A percentile compares a stretch with the other conserved stretches of the same genome.
Conservation (phyloP, 2,113 vertebrate genomes). For the Hoplias malabaricus region DNA sequence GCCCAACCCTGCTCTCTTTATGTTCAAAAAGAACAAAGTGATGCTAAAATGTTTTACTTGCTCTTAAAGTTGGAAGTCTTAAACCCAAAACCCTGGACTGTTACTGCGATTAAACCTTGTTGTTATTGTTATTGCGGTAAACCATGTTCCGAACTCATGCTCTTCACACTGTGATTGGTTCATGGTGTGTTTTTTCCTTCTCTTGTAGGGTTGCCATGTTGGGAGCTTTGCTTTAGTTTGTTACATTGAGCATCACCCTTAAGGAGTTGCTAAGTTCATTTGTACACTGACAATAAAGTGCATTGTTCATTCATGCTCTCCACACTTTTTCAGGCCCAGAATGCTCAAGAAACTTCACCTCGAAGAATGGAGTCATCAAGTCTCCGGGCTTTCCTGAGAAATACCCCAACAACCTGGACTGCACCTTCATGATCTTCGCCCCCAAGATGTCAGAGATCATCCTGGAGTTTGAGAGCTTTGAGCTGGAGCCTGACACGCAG, state of each 20-base stretch:
- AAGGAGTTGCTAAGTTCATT: not conserved
- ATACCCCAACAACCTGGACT: constrained; percentile 96
- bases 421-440: constrained; percentile 97
- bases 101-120: not conserved
- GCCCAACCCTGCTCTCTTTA: constrained; percentile 3
- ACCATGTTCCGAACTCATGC: too few species aligned
- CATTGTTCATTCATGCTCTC: not conserved
- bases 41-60: constrained; percentile 25
- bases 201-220: not conserved
- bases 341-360: constrained; percentile 94
- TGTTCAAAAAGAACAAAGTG: constrained; percentile 12
- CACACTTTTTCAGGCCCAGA: constrained; percentile 81
- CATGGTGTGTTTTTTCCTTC: not conserved
- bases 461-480: constrained; percentile 96
- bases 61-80: not conserved
- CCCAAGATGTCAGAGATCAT: constrained; percentile 96
- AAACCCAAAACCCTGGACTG: not conserved
- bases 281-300: not conserved
- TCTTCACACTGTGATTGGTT: not conserved
- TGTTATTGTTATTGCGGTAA: not conserved
- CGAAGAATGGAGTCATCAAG: constrained; percentile 87
- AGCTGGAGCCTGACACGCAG: constrained; percentile 90
- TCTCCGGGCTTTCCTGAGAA: constrained; percentile 96
- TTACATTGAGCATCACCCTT: too few species aligned
- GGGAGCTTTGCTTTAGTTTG: too few species aligned